Base-by-base conservation (phyloP, 2,888 invertebrate genomes). In the Hirudinaria manillensis region DNA sequence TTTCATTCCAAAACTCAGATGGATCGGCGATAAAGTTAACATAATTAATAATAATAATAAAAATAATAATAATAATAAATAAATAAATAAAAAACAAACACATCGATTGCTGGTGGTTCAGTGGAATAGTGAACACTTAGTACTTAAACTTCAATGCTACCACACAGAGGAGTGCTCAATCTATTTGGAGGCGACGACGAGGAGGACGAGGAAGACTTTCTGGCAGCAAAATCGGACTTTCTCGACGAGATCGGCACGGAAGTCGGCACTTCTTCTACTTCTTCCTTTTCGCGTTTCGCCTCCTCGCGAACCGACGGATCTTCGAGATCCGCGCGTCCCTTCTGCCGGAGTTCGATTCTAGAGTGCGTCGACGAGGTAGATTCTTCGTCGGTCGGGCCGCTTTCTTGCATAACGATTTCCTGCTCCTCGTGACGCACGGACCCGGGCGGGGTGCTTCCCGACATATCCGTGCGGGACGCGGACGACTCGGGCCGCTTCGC, bases 81-180 rank as follows among this genome's bases (percentile, higher is more conserved):
- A 19, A 53, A 53, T 53, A 21, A 53, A 53, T 53, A 19, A 21
- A 61, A 61, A 61, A 27, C 24, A 61, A 61, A 27, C 21, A 24
- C 29, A 61, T 61, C 1, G 21, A 19, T 29, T 27, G 24, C 61
- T 24, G 29, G 29, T 61, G 24, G 45, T 45, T 45, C 16, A 16
- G 45, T 45, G 45, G 45, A 45, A 45, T 45, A 45, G 45, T 45
- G 45, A 45, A 45, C 45, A 45, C 6, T 16, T 1, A 1, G 10
- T 45, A 61, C 29, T 61, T 61, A 61, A 16, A 61, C 61, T 16
- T 61, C 61, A 61, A 61, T 61, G 29, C 61, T 61, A 27, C 61
- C 61, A 61, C 61, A 61, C 24, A 61, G 24, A 29, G 61, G 61
- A 61, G 61, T 61, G 61, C 61, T 61, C n/a, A 61, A 61, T 61